Base-by-base conservation (phyloP, 2,113 vertebrate species). In the Pterophyllum scalare region DNA sequence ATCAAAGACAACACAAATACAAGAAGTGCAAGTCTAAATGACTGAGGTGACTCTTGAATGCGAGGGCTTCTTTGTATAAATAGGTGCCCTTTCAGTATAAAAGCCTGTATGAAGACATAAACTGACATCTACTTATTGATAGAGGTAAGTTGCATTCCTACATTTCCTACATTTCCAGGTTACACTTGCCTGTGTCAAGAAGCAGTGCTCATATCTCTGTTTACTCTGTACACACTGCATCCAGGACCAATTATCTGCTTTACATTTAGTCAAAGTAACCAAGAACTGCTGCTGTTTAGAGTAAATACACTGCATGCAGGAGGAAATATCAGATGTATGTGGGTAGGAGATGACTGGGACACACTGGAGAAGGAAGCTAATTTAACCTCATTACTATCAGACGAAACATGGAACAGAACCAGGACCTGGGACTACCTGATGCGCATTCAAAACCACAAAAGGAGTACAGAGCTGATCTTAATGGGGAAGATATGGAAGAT, bases 201-300 rank as follows among this genome's bases (percentile, higher is more conserved):
- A 7, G 2, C 65, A 74, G 54, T 2, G 24, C 28, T 70, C 17
- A 10, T 13, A 17, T 75, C 56, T 67, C 17, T 86, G 67, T 92
- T 91, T 85, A 76, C 49, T 7, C 6, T 92, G 60, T 60, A 91
- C 60, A 90, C 87, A 90, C 38, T 52, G n/a, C 59, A 76, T 76
- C 58, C 31, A 43, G 7, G 14, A 46, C 64, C 59, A 59, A 84
- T 88, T 49, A 79, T 70, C 85, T 58, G 72, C 76, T 88, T 85
- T 65, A 76, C 75, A 58, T 87, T 82, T 74, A 19, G 77, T 60
- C 81, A 87, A 84, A 91, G 40, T 80, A 59, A 75, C 79, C 52
- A 43, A 61, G 22, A 77, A 9, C 46, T 57, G 14, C 57, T 89
- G 52, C 9, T 94, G 87, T 95, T 93, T 93, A 35, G 62, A 81